Evolutionary conservation across 2,888 invertebrate species (phyloP).

Genomic region (Tuta absoluta): DNA sequence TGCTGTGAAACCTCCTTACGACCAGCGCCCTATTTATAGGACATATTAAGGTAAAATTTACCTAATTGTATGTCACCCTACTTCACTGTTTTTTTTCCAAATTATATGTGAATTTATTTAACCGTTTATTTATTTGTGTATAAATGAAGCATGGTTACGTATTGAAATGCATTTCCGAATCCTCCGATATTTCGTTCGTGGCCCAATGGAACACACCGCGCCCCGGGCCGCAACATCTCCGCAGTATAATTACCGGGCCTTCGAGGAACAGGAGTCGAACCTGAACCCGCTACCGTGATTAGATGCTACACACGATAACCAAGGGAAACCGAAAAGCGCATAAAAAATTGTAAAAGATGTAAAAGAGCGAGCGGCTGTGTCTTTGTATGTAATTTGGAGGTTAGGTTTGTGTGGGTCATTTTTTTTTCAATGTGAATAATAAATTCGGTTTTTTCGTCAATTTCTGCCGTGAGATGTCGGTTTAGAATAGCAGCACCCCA

Average conservation of each 20-base stretch:
- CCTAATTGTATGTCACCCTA: no score
- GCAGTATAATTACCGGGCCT: slow-evolving; percentile 61
- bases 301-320: slow-evolving; percentile 66
- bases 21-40: no score
- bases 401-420: not conserved
- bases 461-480: no score
- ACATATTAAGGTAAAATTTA: no score
- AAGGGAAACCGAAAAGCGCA: slow-evolving; percentile 45
- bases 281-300: slow-evolving; percentile 70
- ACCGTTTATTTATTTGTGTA: not conserved
- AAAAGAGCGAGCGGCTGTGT: not conserved
- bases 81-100: no score
- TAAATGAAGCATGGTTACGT: not conserved
- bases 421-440: no score
- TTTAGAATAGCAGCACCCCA: no score
- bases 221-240: slow-evolving; percentile 15
- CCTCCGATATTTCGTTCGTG: not conserved
- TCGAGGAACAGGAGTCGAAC: slow-evolving; percentile 59
- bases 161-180: not conserved
- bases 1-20: no score
- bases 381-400: slow-evolving; percentile 16
- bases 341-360: slow-evolving; percentile 6
- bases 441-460: no score
- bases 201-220: slow-evolving; percentile 1
- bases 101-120: no score